Evolutionary conservation across 2,888 invertebrate species (phyloP).

Genomic region (Calameuta pallipes): DNA sequence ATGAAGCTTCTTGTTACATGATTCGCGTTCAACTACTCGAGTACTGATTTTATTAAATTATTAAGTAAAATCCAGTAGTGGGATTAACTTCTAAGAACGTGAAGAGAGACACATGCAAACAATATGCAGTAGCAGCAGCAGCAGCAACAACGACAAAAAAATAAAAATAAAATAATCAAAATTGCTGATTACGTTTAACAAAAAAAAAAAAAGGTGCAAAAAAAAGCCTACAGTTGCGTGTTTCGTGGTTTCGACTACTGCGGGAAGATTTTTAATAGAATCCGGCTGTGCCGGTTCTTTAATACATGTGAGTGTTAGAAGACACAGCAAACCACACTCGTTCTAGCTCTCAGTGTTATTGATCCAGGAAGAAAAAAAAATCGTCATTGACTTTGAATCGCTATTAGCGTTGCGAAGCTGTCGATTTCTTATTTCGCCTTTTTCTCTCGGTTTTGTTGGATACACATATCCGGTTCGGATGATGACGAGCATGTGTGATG

Average conservation of each 20-base stretch:
- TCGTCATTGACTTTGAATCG: neutral
- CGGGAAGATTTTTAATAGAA: neutral
- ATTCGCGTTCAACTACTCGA: neutral
- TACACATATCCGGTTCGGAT: neutral
- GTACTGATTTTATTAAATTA: neutral
- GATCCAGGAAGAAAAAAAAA: neutral
- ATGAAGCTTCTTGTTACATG: neutral
- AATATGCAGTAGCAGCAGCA: neutral
- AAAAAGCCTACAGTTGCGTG: neutral
- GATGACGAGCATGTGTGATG: neutral
- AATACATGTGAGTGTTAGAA: constrained; percentile 16
- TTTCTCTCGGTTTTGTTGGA: neutral
- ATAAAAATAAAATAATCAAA: neutral
- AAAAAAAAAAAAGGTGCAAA: neutral
- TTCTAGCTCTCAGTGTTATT: constrained; percentile 26
- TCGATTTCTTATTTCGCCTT: neutral
- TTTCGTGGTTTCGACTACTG: neutral
- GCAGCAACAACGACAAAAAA: neutral
- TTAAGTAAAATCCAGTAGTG: neutral
- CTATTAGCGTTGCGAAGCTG: neutral
- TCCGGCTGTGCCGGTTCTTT: neutral
- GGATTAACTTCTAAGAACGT: neutral
- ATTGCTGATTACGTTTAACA: neutral
- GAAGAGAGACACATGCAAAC: neutral
- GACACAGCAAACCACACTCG: constrained; percentile 58